These are phyloP conservation scores for Argyresthia goedartella DNA, from an alignment of 2,888 invertebrate genomes.

Conservation along the genomic window DNA sequence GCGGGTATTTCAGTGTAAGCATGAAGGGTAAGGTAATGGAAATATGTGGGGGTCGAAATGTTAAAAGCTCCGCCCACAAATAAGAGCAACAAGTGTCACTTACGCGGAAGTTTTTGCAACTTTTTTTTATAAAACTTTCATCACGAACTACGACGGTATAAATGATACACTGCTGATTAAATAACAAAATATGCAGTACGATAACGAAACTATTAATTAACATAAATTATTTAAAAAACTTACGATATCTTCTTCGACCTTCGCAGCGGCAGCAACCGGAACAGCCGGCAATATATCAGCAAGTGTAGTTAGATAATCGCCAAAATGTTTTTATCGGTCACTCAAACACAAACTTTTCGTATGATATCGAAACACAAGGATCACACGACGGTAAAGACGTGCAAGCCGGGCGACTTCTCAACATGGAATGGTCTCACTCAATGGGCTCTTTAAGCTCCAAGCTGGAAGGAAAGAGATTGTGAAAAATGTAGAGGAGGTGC, in stretches of 20 bases:
- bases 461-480: no score
- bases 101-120: conserved; percentile 10
- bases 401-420: conserved; percentile 38
- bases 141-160: background rate
- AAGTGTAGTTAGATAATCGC: background rate
- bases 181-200: background rate
- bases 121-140: background rate
- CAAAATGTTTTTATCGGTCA: background rate
- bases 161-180: background rate
- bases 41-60: no score
- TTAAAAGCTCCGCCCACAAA: conserved; percentile 35
- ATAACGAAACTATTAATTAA: background rate
- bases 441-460: background rate
- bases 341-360: background rate
- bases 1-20: no score
- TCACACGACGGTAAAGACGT: conserved; percentile 13
- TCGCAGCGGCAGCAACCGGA: background rate
- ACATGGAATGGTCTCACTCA: conserved; percentile 41
- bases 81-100: conserved; percentile 38
- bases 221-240: background rate
- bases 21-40: no score
- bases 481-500: background rate
- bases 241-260: background rate
- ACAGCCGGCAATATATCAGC: background rate
- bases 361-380: background rate